Conservation (phyloP, 2,888 invertebrate genomes). For the Andrena trimmerana region DNA sequence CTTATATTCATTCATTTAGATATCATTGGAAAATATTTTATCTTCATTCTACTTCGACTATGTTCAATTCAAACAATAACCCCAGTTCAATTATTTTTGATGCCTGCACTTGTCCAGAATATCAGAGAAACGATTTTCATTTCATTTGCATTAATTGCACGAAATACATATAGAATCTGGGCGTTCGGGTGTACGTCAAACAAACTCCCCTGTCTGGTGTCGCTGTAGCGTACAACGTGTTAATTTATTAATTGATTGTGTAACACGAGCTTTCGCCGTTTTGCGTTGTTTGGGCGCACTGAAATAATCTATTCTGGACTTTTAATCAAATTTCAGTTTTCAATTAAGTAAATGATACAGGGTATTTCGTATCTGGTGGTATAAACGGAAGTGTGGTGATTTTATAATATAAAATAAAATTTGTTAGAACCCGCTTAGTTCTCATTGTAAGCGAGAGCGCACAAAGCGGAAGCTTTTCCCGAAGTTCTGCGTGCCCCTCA, state of each 20-base stretch:
- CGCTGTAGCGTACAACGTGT: background rate
- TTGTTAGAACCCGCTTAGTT: too few relatives aligned
- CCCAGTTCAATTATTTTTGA: too few relatives aligned
- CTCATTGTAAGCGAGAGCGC: too few relatives aligned
- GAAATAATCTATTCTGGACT: background rate
- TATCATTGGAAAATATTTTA: too few relatives aligned
- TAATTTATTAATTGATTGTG: constrained; percentile 10
- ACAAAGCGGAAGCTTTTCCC: too few relatives aligned
- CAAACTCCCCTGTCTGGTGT: background rate
- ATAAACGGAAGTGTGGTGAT: background rate
- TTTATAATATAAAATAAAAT: too few relatives aligned
- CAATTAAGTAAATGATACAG: constrained; percentile 8
- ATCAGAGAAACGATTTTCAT: constrained; percentile 4
- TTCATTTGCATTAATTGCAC: background rate
- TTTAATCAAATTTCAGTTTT: background rate
- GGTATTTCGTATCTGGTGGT: background rate
- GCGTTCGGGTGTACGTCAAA: background rate
- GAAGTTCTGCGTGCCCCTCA: too few relatives aligned
- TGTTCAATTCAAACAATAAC: too few relatives aligned
- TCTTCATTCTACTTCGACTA: too few relatives aligned
- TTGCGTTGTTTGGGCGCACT: background rate
- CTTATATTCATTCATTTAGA: background rate
- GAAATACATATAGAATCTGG: background rate
- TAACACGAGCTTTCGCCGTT: background rate
- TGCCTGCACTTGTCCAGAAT: background rate